Percentiles rank a stretch among this genome's conserved stretches.
Conservation (phyloP, 1,140 invertebrate genomes). For the Nasonia giraulti region DNA sequence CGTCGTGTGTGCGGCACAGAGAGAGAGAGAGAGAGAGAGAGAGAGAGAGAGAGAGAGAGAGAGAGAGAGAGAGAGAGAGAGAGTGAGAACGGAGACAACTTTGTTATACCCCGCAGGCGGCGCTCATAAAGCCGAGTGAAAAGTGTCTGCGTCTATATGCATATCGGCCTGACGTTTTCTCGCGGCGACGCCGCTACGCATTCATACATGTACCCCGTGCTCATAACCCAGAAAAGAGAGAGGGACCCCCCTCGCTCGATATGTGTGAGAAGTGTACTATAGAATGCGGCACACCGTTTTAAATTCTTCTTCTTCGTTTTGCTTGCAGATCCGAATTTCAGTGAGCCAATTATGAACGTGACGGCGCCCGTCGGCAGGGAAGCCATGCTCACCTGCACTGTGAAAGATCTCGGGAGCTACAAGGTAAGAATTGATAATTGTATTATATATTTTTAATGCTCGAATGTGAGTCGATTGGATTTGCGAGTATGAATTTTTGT, state of each 20-base stretch:
- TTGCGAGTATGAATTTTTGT: background rate
- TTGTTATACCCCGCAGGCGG: slow-evolving; percentile 3
- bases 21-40: too few species aligned
- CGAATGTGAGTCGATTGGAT: background rate
- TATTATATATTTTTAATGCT: background rate
- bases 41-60: too few species aligned
- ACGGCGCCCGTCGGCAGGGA: slow-evolving; percentile 89
- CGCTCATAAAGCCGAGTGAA: slow-evolving; percentile 17
- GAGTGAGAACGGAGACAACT: background rate
- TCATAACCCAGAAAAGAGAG: background rate
- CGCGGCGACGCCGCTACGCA: background rate
- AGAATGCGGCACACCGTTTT: background rate
- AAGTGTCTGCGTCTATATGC: slow-evolving; percentile 6
- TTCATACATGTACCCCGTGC: too few species aligned
- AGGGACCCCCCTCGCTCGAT: too few species aligned
- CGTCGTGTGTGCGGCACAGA: background rate
- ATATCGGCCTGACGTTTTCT: background rate
- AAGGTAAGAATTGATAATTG: slow-evolving; percentile 79
- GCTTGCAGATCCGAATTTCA: slow-evolving; percentile 87
- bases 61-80: too few species aligned
- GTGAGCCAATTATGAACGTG: slow-evolving; percentile 87
- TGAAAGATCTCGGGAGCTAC: slow-evolving; percentile 87
- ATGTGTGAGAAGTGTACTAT: too few species aligned
- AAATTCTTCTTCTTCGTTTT: background rate
- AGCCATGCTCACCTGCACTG: slow-evolving; percentile 86